Evolutionary conservation across 2,797 vertebrate genomes (phyloP), one percentile per base, ranked within the genome.

Genomic region (Chaenodraco wilsoni): DNA sequence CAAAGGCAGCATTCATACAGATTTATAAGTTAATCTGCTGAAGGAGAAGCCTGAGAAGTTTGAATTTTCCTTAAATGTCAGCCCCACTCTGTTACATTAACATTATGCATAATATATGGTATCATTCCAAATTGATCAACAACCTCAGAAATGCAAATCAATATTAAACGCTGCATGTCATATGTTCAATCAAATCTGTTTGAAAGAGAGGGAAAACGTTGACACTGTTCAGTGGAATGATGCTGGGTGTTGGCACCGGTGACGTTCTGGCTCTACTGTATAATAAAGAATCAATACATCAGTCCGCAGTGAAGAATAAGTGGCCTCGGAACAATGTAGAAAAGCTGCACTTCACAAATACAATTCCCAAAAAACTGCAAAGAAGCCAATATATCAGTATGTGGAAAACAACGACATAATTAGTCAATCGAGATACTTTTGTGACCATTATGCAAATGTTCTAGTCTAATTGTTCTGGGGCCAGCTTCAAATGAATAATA

Each of bases 401-500:
- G 87, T 83, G 76, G 57, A 82, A 86, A 90, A 84, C 74, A 79
- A 69, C 33, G 37, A 86, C 79, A 83, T 88, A 89, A 91, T 91
- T 93, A 88, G 82, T 90, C 84, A 88, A 85, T 58, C 70, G 77
- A 89, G 83, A 92, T 82, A 81, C 56, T 87, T 89, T 88, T 86
- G 78, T 88, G 85, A 87, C 78, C 85, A 89, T 92, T 92, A 92
- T 88, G 92, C 81, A 91, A 90, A 92, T 91, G 68, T 63, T 71
- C 43, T n/a, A 73, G 85, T 88, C 70, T 87, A 88, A 90, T 90
- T 90, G 84, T 88, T 87, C 79, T 79, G 69, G 78, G 87, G 74
- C 82, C 78, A 76, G 58, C 78, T 88, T 88, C 73, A 85, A 81
- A 90, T 92, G 88, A 94, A 93, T 92, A 91, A 93, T 91, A 76